Evolutionary conservation across 2,113 vertebrate genomes (phyloP), one percentile per base, ranked within the genome.

Genomic region (Microcebus ravelobensis): DNA sequence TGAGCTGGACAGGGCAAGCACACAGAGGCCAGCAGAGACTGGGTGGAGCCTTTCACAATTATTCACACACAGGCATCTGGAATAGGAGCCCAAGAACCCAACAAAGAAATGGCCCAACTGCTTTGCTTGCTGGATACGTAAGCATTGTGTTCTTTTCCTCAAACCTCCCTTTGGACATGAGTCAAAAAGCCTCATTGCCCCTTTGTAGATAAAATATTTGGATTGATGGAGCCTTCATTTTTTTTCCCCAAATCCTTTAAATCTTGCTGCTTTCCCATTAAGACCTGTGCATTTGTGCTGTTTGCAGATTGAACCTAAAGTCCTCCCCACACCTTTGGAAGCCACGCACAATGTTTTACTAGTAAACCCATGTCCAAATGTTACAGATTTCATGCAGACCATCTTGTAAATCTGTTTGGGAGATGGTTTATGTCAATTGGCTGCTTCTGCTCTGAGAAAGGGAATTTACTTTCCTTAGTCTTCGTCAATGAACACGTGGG

Each of bases 381-480:
- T 25, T 71, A 8, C 2, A 29, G 34, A 42, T 71, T 94, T 81
- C n/a, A 25, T 73, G 55, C 52, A 79, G 67, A 63, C 52, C 65
- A 4, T 67, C 71, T 96, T 82, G 48, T 82, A 63, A 86, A 5
- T 94, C 59, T 70, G 55, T 87, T 96, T 65, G 34, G 81, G 88
- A 65, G n/a, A 74, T 67, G 81, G 85, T 70, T 92, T 63, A 18
- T 89, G 71, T 85, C 76, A 77, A 31, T 34, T 55, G 85, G 81
- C 94, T 82, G 21, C 83, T 34, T 83, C 91, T 88, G 57, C 86
- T 91, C 0, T 85, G 79, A 71, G 65, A 87, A 91, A 74, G 63
- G 59, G 45, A 81, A 67, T 73, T 82, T 90, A 23, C 39, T 90
- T 96, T 73, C 84, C 80, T 95, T 50, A 77, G 67, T 67, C 77